Base-by-base conservation (phyloP, 2,113 vertebrate species). In the Callorhinus ursinus region DNA sequence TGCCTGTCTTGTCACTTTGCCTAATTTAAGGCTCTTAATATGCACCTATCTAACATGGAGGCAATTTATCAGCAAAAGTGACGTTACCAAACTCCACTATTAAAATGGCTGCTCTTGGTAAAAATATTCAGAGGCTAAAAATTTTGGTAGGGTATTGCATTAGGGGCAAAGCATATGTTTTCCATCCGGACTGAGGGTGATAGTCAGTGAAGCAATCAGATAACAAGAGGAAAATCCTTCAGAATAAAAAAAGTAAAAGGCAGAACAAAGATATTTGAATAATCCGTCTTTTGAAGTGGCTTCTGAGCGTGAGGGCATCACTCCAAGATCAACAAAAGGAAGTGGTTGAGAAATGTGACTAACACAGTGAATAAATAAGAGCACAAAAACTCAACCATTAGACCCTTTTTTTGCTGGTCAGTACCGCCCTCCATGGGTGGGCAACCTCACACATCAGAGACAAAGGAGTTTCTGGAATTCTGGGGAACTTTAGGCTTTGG, bases 101-200 rank as follows among this genome's bases (percentile, higher is more conserved):
- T 96, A 95, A 97, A 94, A 95, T 95, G 86, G 74, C 42, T 97
- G 18, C 33, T 95, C 33, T 82, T 93, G 92, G 84, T 91, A 95
- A 96, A 95, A 93, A 26, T 71, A 31, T 88, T 79, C 55, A 74
- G 59, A 83, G 22, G 22, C 77, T 90, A 86, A 97, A 93, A 79
- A n/a, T 95, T 91, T 79, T 94, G 94, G 36, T 71, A 80, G 16
- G 42, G 33, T 86, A 89, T 79, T 95, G 16, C 71, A 69, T 86
- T 95, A 89, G 16, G 53, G 21, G 28, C 21, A 87, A 85, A 33
- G 24, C 59, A 81, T 63, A 51, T 67, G 55, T 95, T 93, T 95
- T 86, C 39, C 21, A 28, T 86, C 26, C 86, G 65, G 49, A 88
- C 63, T 83, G 67, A 63, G 80, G 22, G 46, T 65, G 81, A 79